phyloP scores from a whole-genome alignment of 1,140 invertebrate species.

The Drosophila oshimai region DNA sequence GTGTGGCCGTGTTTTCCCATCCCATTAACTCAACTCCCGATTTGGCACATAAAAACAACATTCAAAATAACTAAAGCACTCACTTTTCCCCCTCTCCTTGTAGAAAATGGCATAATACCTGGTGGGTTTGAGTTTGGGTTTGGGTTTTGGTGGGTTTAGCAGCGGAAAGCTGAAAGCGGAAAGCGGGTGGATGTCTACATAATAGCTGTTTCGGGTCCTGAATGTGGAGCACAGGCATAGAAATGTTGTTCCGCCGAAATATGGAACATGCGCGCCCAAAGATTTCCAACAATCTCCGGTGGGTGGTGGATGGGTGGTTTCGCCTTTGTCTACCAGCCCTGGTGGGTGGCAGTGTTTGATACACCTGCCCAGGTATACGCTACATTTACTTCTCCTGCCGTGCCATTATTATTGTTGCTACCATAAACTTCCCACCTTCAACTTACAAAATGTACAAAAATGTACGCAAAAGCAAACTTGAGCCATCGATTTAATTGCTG shows the following conservation, averaged over 20 bases:
- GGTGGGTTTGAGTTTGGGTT: too few relatives aligned
- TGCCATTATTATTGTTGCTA: not conserved
- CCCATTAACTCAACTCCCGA: conserved; percentile 45
- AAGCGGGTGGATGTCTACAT: conserved; percentile 13
- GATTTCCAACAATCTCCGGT: conserved; percentile 28
- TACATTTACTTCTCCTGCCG: conserved; percentile 30
- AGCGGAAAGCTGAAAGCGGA: conserved; percentile 4
- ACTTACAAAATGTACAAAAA: conserved; percentile 12
- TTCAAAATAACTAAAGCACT: conserved; percentile 50
- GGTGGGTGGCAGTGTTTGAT: not conserved
- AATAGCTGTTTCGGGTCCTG: conserved; percentile 40
- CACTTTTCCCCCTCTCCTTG: not conserved
- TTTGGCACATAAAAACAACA: conserved; percentile 44
- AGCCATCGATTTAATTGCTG: conserved; percentile 25
- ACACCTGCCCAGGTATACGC: conserved; percentile 19
- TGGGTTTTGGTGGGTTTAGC: too few relatives aligned
- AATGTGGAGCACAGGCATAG: conserved; percentile 33
- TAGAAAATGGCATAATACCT: conserved; percentile 28
- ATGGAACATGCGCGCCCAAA: conserved; percentile 40
- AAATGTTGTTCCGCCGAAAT: conserved; percentile 17
- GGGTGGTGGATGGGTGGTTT: conserved; percentile 1
- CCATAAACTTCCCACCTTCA: conserved; percentile 3
- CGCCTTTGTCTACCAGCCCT: conserved; percentile 14
- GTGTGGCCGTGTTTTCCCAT: conserved; percentile 26
- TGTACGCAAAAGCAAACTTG: not conserved